Conservation (phyloP, 2,888 invertebrate species). For the Sussaba pulchella region DNA sequence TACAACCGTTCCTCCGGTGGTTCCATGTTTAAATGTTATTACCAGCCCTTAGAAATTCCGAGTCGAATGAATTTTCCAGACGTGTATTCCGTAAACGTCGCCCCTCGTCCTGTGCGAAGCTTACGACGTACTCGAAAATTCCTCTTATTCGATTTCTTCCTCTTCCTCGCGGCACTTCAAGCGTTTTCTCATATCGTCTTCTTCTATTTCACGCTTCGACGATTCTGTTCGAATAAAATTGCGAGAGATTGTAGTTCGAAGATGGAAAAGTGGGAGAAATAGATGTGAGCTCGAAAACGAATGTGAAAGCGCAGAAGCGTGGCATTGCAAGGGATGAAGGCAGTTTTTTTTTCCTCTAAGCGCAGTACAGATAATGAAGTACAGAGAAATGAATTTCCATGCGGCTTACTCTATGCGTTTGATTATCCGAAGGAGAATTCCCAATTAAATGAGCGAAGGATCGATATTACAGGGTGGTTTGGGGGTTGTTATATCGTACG, state of each 20-base stretch:
- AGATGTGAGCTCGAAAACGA: background rate
- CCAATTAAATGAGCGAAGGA: too few relatives aligned
- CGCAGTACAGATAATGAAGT: too few relatives aligned
- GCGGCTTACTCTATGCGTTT: too few relatives aligned
- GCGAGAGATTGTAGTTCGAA: conserved; percentile 7
- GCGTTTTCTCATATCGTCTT: background rate
- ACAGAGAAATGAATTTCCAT: too few relatives aligned
- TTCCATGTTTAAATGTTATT: conserved; percentile 2
- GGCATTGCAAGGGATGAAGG: too few relatives aligned
- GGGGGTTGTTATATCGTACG: too few relatives aligned
- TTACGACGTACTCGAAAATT: conserved; percentile 48
- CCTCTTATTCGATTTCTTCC: background rate
- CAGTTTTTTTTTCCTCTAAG: too few relatives aligned
- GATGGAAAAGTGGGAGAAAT: background rate
- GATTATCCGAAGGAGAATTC: too few relatives aligned
- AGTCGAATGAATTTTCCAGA: conserved; percentile 42
- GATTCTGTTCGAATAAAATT: background rate
- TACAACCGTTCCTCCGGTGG: background rate
- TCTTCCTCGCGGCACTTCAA: background rate
- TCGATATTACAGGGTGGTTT: too few relatives aligned
- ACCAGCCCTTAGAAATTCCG: conserved; percentile 26
- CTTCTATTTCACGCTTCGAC: background rate
- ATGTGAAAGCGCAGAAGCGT: background rate
- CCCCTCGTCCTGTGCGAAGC: background rate
- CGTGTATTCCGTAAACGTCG: conserved; percentile 39